Conservation (phyloP, 2,113 vertebrate species). For the Coptodon rendalli region DNA sequence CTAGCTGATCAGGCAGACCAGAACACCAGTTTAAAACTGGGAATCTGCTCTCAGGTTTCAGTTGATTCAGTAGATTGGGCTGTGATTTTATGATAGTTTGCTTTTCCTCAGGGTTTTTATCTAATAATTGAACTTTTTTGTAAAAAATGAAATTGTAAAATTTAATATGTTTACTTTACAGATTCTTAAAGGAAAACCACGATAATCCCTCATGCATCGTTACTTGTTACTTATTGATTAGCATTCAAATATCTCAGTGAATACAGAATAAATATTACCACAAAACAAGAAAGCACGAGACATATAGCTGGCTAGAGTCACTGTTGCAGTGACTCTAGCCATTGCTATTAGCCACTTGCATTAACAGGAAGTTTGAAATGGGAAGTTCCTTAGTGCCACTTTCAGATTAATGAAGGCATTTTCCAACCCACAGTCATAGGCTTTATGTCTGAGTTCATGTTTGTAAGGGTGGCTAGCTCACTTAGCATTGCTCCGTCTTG, state of each 20-base stretch:
- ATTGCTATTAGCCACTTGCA: not conserved
- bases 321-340: not conserved
- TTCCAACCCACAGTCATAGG: not conserved
- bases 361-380: not conserved
- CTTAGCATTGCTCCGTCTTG: not conserved
- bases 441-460: not conserved
- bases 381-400: not conserved
- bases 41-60: not conserved
- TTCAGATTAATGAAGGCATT: not conserved
- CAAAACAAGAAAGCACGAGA: too few species aligned
- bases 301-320: too few species aligned
- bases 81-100: not conserved
- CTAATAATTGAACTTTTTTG: not conserved
- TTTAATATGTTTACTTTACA: not conserved
- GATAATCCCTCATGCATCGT: not conserved
- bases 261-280: too few species aligned
- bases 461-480: not conserved
- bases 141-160: not conserved
- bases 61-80: not conserved
- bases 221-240: too few species aligned
- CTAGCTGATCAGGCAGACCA: not conserved
- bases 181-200: not conserved
- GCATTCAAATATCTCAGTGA: too few species aligned
- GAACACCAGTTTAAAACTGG: not conserved
- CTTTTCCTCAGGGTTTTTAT: not conserved